Evolutionary conservation across 2,888 invertebrate genomes (phyloP).

Genomic region (Plebejus anna): DNA sequence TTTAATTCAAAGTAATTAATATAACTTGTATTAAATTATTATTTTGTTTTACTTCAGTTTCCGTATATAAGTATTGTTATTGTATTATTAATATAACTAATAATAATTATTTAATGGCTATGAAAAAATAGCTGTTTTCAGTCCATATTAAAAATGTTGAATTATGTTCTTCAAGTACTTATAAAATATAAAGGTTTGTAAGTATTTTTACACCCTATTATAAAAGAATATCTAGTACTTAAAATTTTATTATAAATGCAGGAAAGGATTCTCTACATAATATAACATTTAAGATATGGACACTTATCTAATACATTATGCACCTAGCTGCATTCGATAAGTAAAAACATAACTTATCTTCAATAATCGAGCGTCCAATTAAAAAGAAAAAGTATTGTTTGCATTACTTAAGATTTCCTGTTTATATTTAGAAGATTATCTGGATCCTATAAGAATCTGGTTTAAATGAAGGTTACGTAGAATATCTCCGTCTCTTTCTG

Average conservation of each 20-base stretch:
- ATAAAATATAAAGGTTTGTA: background rate
- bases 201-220: background rate
- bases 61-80: too few relatives aligned
- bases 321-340: background rate
- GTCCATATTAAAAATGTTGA: background rate
- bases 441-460: slow-evolving; percentile 15
- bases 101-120: background rate
- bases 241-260: background rate
- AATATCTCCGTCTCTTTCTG: slow-evolving; percentile 26
- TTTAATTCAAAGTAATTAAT: background rate
- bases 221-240: background rate
- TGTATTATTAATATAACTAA: background rate
- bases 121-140: background rate
- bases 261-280: background rate
- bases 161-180: background rate
- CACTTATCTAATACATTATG: background rate
- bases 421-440: too few relatives aligned
- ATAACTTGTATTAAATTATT: too few relatives aligned
- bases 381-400: slow-evolving; percentile 11
- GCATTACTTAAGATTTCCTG: slow-evolving; percentile 4
- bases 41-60: too few relatives aligned
- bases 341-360: slow-evolving; percentile 11
- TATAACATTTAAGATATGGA: background rate
- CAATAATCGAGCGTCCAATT: background rate
- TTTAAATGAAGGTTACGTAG: background rate